Percentiles rank a stretch among this genome's conserved stretches.
Conservation (phyloP, 1,140 invertebrate species). For the Heliconius melpomene region DNA sequence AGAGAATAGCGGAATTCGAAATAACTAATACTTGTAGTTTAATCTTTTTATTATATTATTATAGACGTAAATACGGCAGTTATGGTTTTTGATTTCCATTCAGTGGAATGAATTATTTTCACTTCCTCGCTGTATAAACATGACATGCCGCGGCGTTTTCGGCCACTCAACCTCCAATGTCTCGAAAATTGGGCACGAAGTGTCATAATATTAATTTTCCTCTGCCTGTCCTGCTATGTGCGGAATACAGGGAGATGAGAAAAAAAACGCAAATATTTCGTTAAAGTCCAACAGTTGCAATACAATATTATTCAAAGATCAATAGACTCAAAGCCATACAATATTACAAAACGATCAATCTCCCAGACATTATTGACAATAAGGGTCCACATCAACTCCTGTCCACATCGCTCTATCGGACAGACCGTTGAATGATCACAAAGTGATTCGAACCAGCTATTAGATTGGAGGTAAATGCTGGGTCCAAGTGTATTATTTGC, state of each 20-base stretch:
- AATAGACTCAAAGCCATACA: neutral
- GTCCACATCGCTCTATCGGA: neutral
- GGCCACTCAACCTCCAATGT: no score
- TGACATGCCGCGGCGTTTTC: no score
- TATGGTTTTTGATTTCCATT: no score
- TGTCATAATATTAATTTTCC: no score
- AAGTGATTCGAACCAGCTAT: constrained; percentile 3
- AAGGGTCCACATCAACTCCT: neutral
- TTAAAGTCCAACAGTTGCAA: neutral
- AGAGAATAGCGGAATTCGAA: neutral
- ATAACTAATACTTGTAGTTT: neutral
- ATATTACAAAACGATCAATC: neutral
- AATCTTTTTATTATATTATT: neutral
- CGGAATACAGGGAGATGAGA: no score
- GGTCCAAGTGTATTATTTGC: constrained; percentile 20
- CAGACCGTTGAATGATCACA: neutral
- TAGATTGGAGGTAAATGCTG: neutral
- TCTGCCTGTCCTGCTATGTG: no score
- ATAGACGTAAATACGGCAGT: neutral
- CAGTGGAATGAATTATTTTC: no score
- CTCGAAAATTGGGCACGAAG: no score
- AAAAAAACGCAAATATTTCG: no score
- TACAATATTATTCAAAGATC: neutral
- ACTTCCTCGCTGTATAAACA: no score
- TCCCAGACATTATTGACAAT: neutral